phyloP scores from a whole-genome alignment of 2,797 vertebrate species.

The Myotis daubentonii region DNA sequence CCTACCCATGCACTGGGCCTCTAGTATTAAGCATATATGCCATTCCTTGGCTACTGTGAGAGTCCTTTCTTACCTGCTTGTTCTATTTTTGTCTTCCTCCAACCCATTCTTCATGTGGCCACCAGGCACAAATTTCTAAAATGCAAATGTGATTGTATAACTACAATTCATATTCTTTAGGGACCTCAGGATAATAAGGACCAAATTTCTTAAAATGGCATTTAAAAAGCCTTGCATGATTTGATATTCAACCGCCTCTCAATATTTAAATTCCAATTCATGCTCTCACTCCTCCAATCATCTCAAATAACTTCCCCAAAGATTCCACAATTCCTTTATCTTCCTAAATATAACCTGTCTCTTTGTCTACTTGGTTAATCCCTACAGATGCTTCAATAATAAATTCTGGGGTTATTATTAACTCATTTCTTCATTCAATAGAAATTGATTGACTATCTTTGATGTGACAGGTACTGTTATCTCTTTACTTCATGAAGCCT shows the following conservation, averaged over 20 bases:
- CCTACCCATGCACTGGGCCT: too few relatives aligned
- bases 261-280: conserved; percentile 7
- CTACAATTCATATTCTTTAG: not conserved
- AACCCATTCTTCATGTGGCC: not conserved
- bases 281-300: not conserved
- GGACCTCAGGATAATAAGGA: not conserved
- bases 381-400: not conserved
- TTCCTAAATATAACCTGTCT: not conserved
- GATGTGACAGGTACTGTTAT: not conserved
- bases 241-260: not conserved
- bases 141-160: not conserved
- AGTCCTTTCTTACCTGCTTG: not conserved
- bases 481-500: not conserved
- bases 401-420: not conserved
- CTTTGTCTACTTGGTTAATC: not conserved
- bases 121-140: not conserved
- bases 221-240: not conserved
- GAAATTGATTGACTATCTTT: not conserved
- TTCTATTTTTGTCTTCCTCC: not conserved
- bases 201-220: not conserved
- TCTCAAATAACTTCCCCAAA: not conserved
- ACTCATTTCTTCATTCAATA: not conserved
- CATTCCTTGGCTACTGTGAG: not conserved
- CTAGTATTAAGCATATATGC: not conserved
- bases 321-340: not conserved